Evolutionary conservation across 1,140 invertebrate genomes (phyloP), one percentile per base, ranked within the genome.

Genomic region (Tetraneura akinire): DNA sequence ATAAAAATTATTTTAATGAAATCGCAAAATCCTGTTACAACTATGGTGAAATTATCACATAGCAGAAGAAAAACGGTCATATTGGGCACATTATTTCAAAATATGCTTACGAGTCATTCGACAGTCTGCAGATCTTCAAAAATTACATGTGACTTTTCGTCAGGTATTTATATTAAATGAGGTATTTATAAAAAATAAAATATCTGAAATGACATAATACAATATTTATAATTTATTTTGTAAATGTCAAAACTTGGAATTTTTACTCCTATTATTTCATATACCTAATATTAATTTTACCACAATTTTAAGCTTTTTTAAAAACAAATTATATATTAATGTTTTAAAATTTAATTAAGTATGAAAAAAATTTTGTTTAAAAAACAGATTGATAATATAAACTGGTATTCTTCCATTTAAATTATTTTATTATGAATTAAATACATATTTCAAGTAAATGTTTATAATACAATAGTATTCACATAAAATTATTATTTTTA

Each of bases 111-210:
- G 45, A 23, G 32, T 78, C 53, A 60, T 62, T 60, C 37, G 37
- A 57, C 62, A 60, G 74, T 45, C 11, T 26, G 74, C 74, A 78
- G 74, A 78, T 60, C 73, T 45, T 60, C 73, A 57, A 76, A 76
- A 76, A 60, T 76, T 60, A 76, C 73, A 76, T 76, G 73, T 76
- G 66, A 70, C 73, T 76, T 76, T 76, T 57, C 47, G 73, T 76
- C 73, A 76, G 73, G 73, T 76, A 76, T 76, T 76, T 76, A 76
- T 76, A 76, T 45, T n/a, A 60, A 76, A 78, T 26, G 74, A 78
- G 74, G 74, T 78, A 78, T 78, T 78, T 78, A 78, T 78, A 42
- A 62, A 60, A 76, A 78, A 60, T 78, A 78, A 78, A 57, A 78
- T 78, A 45, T 62, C 53, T 62, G 74, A 78, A 8, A 37, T 37